Percentiles rank a stretch among this genome's conserved stretches.
These are phyloP conservation scores for Linepithema humile DNA, from an alignment of 1,140 invertebrate genomes.

Conservation along the genomic window DNA sequence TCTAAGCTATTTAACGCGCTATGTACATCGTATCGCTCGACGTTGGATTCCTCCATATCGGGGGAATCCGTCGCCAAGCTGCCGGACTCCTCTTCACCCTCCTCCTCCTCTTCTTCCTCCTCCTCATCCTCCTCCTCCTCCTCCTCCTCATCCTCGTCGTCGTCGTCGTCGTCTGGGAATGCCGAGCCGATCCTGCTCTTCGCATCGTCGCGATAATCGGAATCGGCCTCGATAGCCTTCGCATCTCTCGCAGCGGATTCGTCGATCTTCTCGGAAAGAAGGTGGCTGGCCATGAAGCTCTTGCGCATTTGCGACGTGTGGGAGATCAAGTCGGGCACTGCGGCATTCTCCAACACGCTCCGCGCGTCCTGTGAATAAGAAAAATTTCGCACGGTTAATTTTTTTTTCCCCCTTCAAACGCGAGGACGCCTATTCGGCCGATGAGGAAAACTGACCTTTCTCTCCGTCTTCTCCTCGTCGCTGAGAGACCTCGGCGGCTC, in stretches of 20 bases:
- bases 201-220: neutral
- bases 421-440: neutral
- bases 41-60: neutral
- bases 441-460: neutral
- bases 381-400: neutral
- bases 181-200: slow-evolving; percentile 17
- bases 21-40: slow-evolving; percentile 20
- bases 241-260: neutral
- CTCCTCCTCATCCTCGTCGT: slow-evolving; percentile 55
- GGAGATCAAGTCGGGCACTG: slow-evolving; percentile 64
- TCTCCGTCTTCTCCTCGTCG: slow-evolving; percentile 85
- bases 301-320: slow-evolving; percentile 74
- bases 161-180: slow-evolving; percentile 74
- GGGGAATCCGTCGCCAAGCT: slow-evolving; percentile 15
- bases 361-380: neutral
- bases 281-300: slow-evolving; percentile 74
- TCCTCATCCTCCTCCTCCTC: slow-evolving; percentile 59
- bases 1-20: slow-evolving; percentile 58
- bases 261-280: slow-evolving; percentile 64
- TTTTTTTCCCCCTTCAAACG: neutral
- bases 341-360: slow-evolving; percentile 11
- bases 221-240: neutral
- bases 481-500: slow-evolving; percentile 78
- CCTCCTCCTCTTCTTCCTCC: slow-evolving; percentile 40
- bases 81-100: slow-evolving; percentile 48